A percentile compares a stretch with the other conserved stretches of the same genome.
Conservation (phyloP, 2,888 invertebrate species). For the Priocnemis perturbator region DNA sequence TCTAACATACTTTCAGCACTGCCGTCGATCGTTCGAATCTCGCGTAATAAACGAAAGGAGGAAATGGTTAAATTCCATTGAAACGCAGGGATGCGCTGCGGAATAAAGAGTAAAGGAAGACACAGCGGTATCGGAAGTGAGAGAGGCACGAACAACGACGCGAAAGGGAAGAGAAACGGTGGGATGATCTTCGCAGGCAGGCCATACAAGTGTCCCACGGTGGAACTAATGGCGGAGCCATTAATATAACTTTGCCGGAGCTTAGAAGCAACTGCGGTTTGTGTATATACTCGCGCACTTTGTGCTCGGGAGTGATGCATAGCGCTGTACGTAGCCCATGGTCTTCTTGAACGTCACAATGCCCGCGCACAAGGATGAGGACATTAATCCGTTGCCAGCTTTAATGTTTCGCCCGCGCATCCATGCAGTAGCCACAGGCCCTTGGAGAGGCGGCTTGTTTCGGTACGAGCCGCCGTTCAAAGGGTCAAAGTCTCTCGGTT, state of each 20-base stretch:
- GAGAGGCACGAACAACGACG: neutral
- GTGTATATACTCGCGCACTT: constrained; percentile 40
- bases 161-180: constrained; percentile 2
- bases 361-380: constrained; percentile 44
- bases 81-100: neutral
- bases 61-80: no score
- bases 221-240: constrained; percentile 55
- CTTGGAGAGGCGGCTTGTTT: no score
- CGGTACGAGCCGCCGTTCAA: no score
- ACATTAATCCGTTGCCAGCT: constrained; percentile 40
- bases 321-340: constrained; percentile 41
- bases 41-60: no score
- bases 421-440: no score
- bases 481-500: no score
- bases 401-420: constrained; percentile 7
- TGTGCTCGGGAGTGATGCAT: constrained; percentile 51
- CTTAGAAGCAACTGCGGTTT: constrained; percentile 51
- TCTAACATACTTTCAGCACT: no score
- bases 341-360: constrained; percentile 56
- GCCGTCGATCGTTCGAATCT: no score
- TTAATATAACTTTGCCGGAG: constrained; percentile 58
- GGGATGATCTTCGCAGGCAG: constrained; percentile 13
- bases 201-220: constrained; percentile 55
- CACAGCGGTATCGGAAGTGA: neutral
- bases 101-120: constrained; percentile 10